Evolutionary conservation across 2,888 invertebrate genomes (phyloP).

Genomic region (Alcis repandata): DNA sequence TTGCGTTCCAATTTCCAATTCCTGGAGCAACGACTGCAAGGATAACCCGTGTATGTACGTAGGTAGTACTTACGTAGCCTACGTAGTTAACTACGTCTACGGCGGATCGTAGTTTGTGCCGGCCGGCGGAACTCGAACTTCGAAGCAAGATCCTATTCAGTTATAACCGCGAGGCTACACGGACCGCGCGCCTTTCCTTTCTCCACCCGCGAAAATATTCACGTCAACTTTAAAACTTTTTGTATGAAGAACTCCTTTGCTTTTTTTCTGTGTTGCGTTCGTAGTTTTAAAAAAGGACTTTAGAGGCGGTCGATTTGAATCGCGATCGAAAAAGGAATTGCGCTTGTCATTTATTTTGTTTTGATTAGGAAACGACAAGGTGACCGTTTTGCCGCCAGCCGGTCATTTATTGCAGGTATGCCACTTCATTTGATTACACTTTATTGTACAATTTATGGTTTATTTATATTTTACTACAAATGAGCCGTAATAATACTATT

Average conservation of each 20-base stretch:
- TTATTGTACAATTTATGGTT: background rate
- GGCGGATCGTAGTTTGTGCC: slow-evolving; percentile 56
- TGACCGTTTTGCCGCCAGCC: slow-evolving; percentile 61
- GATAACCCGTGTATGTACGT: slow-evolving; percentile 46
- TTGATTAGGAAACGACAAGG: slow-evolving; percentile 70
- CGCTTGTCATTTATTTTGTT: slow-evolving; percentile 68
- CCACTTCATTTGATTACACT: slow-evolving; percentile 52
- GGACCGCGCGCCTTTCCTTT: slow-evolving; percentile 73
- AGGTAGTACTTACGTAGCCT: slow-evolving; percentile 39
- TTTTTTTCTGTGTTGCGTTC: slow-evolving; percentile 55
- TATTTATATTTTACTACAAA: slow-evolving; percentile 30
- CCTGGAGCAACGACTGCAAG: slow-evolving; percentile 51
- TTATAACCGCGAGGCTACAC: slow-evolving; percentile 71
- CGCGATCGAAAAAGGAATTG: slow-evolving; percentile 55
- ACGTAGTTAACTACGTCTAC: slow-evolving; percentile 54
- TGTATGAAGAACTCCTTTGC: slow-evolving; percentile 41
- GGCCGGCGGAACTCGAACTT: slow-evolving; percentile 62
- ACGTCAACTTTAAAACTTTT: slow-evolving; percentile 76
- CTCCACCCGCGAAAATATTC: slow-evolving; percentile 73
- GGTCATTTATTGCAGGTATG: slow-evolving; percentile 76
- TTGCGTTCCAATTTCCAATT: slow-evolving; percentile 50
- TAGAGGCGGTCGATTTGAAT: slow-evolving; percentile 48
- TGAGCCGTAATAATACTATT: background rate
- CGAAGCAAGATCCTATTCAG: slow-evolving; percentile 69
- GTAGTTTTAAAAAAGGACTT: slow-evolving; percentile 45